Conservation (phyloP, 2,888 invertebrate species). For the Odontothrips loti region DNA sequence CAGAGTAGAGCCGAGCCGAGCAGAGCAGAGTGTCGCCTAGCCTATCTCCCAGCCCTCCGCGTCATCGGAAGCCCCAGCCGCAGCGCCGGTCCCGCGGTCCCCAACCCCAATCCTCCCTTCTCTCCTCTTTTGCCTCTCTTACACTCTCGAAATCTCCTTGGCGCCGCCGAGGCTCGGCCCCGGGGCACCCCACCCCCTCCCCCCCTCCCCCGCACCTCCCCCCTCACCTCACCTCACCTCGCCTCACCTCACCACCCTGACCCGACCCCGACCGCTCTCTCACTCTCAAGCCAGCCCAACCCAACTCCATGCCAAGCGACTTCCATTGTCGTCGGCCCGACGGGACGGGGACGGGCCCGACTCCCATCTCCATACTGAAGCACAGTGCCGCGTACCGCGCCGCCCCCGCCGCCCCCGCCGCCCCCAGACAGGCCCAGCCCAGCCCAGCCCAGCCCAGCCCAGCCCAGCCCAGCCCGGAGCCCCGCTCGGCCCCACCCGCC, state of each 20-base stretch:
- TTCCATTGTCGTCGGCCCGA: not conserved
- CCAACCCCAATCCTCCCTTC: no score
- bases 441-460: no score
- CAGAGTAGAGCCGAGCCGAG: no score
- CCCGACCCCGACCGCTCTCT: not conserved
- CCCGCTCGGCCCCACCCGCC: not conserved
- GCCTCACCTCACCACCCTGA: not conserved
- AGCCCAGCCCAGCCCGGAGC: no score
- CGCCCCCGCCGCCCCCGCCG: not conserved
- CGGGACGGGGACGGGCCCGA: no score
- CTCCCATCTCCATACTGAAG: conserved; percentile 5
- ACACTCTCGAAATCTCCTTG: no score
- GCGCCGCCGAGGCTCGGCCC: no score
- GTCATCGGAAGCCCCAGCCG: no score
- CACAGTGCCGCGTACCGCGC: not conserved
- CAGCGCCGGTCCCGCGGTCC: not conserved
- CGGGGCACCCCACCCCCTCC: not conserved
- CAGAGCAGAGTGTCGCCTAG: no score
- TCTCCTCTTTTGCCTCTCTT: no score
- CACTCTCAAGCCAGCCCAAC: not conserved
- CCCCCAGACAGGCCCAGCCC: no score
- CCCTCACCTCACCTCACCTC: not conserved
- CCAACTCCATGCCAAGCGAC: not conserved
- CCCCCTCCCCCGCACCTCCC: not conserved
- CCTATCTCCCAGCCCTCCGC: no score